Evolutionary conservation across 2,888 invertebrate genomes (phyloP).

Genomic region (Mimumesa dahlbomi): DNA sequence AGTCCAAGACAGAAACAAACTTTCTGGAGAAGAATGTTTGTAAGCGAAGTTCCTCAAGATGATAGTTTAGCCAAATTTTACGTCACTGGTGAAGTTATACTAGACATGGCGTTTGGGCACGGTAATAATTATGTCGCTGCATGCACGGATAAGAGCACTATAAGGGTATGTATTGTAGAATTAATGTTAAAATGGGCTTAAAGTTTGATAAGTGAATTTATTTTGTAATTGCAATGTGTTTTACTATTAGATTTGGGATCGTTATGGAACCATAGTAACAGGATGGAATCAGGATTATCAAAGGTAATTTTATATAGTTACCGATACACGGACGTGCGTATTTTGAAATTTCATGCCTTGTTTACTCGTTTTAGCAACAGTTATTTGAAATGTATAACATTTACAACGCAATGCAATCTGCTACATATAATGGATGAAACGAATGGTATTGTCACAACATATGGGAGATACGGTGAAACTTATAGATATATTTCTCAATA

Average conservation of each 20-base stretch:
- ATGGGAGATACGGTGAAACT: slow-evolving; percentile 34
- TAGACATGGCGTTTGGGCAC: slow-evolving; percentile 69
- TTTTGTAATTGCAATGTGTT: not conserved
- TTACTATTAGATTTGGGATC: slow-evolving; percentile 69
- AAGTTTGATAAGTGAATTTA: no score
- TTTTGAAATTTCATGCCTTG: not conserved
- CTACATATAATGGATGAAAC: slow-evolving; percentile 71
- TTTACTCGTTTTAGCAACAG: slow-evolving; percentile 22
- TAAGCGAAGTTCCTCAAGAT: slow-evolving; percentile 59
- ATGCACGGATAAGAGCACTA: slow-evolving; percentile 69
- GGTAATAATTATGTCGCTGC: slow-evolving; percentile 69
- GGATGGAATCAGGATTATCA: slow-evolving; percentile 24
- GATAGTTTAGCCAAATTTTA: slow-evolving; percentile 66
- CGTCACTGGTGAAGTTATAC: slow-evolving; percentile 64
- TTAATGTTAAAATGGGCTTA: no score
- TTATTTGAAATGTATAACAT: slow-evolving; percentile 44
- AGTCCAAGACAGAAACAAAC: slow-evolving; percentile 74
- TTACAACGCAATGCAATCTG: slow-evolving; percentile 53
- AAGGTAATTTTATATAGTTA: slow-evolving; percentile 34
- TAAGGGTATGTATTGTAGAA: slow-evolving; percentile 62
- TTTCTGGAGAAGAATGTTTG: slow-evolving; percentile 68
- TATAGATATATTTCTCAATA: slow-evolving; percentile 67
- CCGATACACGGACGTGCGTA: not conserved
- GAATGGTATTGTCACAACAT: slow-evolving; percentile 68
- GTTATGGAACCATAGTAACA: slow-evolving; percentile 55